A percentile compares a stretch with the other conserved stretches of the same genome.
phyloP scores from a whole-genome alignment of 2,113 vertebrate genomes.

The Phalacrocorax pelagicus region DNA sequence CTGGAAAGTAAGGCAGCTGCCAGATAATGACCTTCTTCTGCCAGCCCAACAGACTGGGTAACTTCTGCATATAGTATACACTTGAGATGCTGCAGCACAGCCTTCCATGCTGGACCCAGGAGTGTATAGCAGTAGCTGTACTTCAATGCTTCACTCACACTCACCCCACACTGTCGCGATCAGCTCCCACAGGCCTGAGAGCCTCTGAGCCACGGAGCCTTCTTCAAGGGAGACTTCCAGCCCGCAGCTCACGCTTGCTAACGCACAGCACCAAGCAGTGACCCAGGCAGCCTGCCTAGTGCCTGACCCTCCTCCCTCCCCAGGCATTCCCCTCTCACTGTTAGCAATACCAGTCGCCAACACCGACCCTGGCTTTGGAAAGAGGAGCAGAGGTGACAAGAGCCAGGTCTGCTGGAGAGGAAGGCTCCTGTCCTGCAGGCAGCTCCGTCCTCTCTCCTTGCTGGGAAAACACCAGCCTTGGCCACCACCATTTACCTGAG shows the following conservation, averaged over 20 bases:
- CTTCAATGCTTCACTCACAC: slow-evolving; percentile 65
- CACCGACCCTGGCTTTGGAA: not conserved
- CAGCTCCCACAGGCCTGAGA: slow-evolving; percentile 44
- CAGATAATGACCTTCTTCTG: slow-evolving; percentile 86
- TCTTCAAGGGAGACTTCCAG: slow-evolving; percentile 3
- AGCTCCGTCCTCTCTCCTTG: not conserved
- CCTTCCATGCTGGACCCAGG: slow-evolving; percentile 70
- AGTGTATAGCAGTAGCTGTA: slow-evolving; percentile 57
- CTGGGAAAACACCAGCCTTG: not conserved
- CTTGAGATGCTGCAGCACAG: slow-evolving; percentile 76
- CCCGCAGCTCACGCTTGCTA: slow-evolving; percentile 50
- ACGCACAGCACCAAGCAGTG: slow-evolving; percentile 10
- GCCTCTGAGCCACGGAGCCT: slow-evolving; percentile 34
- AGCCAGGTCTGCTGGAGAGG: not conserved
- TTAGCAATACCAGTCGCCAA: slow-evolving; percentile 25
- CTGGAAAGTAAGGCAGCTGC: slow-evolving; percentile 76
- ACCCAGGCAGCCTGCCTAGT: slow-evolving; percentile 48
- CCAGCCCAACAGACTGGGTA: slow-evolving; percentile 48
- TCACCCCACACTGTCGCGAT: not conserved
- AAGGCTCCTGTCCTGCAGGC: not conserved
- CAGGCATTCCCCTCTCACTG: not conserved
- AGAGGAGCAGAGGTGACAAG: not conserved
- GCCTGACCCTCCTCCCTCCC: not conserved
- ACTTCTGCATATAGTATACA: slow-evolving; percentile 63
- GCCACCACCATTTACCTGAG: not conserved